Evolutionary conservation across 2,113 vertebrate species (phyloP).

Genomic region (Gadus chalcogrammus): DNA sequence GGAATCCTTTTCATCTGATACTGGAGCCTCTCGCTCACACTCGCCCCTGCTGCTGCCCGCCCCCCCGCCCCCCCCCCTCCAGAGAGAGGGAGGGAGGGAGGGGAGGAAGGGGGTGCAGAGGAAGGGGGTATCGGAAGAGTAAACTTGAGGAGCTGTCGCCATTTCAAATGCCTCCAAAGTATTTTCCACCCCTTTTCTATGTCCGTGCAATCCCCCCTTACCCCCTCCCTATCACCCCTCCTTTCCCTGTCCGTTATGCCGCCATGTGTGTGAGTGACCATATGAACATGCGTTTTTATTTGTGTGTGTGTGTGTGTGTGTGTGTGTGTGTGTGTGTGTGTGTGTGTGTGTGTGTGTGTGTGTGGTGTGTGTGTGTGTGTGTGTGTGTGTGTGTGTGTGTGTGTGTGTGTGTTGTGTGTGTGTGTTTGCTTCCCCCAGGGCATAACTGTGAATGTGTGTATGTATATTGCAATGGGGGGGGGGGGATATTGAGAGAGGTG

Average conservation of each 20-base stretch:
- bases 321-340: too few relatives aligned
- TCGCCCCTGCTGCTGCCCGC: neutral
- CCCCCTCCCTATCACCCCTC: neutral
- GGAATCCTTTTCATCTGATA: constrained; percentile 79
- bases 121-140: constrained; percentile 23
- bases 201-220: constrained; percentile 1
- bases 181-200: constrained; percentile 19
- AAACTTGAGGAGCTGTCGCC: constrained; percentile 61
- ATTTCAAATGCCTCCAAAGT: constrained; percentile 65
- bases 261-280: constrained; percentile 30
- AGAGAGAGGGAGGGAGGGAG: constrained; percentile 19
- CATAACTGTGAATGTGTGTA: constrained; percentile 44
- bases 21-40: neutral
- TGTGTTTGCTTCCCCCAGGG: constrained; percentile 15
- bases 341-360: too few relatives aligned
- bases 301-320: too few relatives aligned
- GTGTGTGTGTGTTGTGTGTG: too few relatives aligned
- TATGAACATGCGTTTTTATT: constrained; percentile 21
- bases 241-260: constrained; percentile 42
- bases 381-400: neutral
- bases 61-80: constrained; percentile 29
- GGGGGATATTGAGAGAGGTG: neutral
- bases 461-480: too few relatives aligned
- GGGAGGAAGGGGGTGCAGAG: constrained; percentile 11
- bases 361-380: too few relatives aligned